phyloP scores from a whole-genome alignment of 2,888 invertebrate species.

The Copidosoma aretas region DNA sequence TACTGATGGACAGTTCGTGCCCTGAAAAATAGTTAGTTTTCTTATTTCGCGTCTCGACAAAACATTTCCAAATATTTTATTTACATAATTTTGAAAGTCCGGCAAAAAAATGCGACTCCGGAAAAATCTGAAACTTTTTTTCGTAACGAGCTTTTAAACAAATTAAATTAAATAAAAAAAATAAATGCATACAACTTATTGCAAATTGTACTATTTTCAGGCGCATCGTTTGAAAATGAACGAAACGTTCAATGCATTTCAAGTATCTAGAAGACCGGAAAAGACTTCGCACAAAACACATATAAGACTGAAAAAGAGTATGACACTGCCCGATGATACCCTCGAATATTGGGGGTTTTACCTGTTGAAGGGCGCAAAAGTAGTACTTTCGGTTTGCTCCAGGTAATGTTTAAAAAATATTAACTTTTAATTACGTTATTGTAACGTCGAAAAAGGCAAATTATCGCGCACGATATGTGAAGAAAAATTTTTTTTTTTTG shows the following conservation, averaged over 20 bases:
- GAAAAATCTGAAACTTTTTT: too few species aligned
- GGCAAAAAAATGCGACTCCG: too few species aligned
- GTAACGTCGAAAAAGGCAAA: too few species aligned
- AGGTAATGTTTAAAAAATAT: conserved; percentile 62
- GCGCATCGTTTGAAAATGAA: conserved; percentile 81
- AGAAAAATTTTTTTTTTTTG: too few species aligned
- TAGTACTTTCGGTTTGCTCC: conserved; percentile 80
- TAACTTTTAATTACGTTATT: background rate
- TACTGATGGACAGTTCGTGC: too few species aligned
- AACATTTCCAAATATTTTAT: too few species aligned
- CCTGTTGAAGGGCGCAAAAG: conserved; percentile 78
- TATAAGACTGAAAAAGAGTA: conserved; percentile 79
- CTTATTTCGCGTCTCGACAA: too few species aligned
- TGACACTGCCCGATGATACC: conserved; percentile 83
- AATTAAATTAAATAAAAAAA: too few species aligned
- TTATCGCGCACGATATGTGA: conserved; percentile 3
- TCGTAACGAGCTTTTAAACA: too few species aligned
- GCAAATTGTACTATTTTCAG: conserved; percentile 56
- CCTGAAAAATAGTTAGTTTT: too few species aligned
- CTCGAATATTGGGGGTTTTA: conserved; percentile 90
- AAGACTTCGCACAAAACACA: conserved; percentile 74
- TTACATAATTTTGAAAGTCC: too few species aligned
- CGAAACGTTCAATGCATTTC: conserved; percentile 75
- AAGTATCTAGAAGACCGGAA: conserved; percentile 74
- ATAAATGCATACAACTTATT: background rate